Evolutionary conservation across 2,797 vertebrate genomes (phyloP), one percentile per base, ranked within the genome.

Genomic region (Megaceryle alcyon): DNA sequence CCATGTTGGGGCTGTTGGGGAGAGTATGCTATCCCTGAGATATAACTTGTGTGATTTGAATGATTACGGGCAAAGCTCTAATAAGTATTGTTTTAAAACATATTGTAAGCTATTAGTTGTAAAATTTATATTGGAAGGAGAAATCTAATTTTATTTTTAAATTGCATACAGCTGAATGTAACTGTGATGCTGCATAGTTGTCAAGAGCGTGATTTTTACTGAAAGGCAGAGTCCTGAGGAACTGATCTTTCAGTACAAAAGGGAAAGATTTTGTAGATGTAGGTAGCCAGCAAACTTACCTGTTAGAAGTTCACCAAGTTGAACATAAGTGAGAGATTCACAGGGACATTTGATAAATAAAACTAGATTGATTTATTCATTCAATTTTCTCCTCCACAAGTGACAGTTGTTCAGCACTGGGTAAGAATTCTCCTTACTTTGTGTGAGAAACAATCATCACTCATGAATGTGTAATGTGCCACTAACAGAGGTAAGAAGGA

Each of bases 291-390:
- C 21, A 69, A 68, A 64, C 61, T 75, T 83, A 18, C 31, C 23
- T 51, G 11, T 64, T 68, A 60, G 25, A 78, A 76, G 33, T 79
- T 93, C 31, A 69, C 35, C 20, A 46, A 64, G 77, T 60, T 71
- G 23, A n/a, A 54, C 0, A 0, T 73, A 81, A 73, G 12, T 14
- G 21, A 76, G 43, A 92, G 43, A 59, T 68, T 28, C 29, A 49
- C 28, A 54, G 60, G 29, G 25, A 29, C 17, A 57, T 68, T 10
- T 78, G 48, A 89, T 59, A 93, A 92, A 86, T 71, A 86, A 81
- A 95, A 95, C 39, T 33, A 2, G 10, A 68, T 85, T 68, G 48
- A 91, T 94, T 59, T 71, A 56, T 92, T 76, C 6, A 18, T 79
- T 90, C 51, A 23, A 0, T 91, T 89, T 94, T 60, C 53, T 83